Percentiles rank a stretch among this genome's conserved stretches.
Conservation (phyloP, 2,797 vertebrate species). For the Serranus cabrilla region DNA sequence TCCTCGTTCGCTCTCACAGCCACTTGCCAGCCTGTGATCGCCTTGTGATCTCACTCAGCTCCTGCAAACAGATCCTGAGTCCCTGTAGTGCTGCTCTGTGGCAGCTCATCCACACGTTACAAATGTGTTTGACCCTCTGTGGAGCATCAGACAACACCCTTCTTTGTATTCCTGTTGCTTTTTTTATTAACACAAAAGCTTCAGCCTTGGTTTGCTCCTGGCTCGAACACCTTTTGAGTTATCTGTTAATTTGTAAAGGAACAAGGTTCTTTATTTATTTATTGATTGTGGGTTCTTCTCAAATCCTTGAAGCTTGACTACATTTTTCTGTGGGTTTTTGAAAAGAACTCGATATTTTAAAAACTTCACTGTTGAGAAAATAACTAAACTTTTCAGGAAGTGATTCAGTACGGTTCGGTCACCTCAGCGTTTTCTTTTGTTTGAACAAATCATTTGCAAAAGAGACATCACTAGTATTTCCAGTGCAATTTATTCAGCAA, state of each 20-base stretch:
- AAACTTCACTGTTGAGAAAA: not conserved
- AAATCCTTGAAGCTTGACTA: not conserved
- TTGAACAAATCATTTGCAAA: too few species aligned
- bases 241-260: not conserved
- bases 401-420: not conserved
- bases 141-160: slow-evolving; percentile 45
- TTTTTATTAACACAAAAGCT: not conserved
- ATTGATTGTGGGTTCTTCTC: not conserved
- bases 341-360: not conserved
- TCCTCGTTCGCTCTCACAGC: slow-evolving; percentile 36
- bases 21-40: slow-evolving; percentile 42
- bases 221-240: not conserved
- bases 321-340: not conserved
- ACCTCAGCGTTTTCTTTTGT: too few species aligned
- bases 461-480: too few species aligned
- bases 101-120: slow-evolving; percentile 62
- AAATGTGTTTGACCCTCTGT: slow-evolving; percentile 65
- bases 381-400: not conserved
- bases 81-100: slow-evolving; percentile 49
- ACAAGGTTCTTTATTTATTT: not conserved
- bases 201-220: not conserved
- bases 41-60: slow-evolving; percentile 54
- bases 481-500: too few species aligned
- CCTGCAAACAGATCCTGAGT: slow-evolving; percentile 46
- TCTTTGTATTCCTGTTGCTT: slow-evolving; percentile 8